Percentiles rank a stretch among this genome's conserved stretches.
Evolutionary conservation across 2,888 invertebrate species (phyloP).

Genomic region (Folsomia candida): DNA sequence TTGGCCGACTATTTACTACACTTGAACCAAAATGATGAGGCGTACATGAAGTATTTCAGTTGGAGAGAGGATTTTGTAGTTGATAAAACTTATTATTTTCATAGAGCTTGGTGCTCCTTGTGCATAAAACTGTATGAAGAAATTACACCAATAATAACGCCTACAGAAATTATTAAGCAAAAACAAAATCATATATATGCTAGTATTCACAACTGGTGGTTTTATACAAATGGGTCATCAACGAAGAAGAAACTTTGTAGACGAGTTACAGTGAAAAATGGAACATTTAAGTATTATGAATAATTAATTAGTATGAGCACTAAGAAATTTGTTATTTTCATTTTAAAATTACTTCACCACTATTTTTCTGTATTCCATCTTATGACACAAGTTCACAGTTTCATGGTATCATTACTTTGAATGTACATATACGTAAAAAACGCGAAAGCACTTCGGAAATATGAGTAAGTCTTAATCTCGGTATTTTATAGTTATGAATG

Average conservation of each 20-base stretch:
- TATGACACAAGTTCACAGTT: too few relatives aligned
- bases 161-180: too few relatives aligned
- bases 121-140: conserved; percentile 35
- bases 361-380: too few relatives aligned
- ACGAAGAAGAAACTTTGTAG: neutral
- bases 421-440: too few relatives aligned
- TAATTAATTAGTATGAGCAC: neutral
- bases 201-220: conserved; percentile 7
- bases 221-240: neutral
- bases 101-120: conserved; percentile 42
- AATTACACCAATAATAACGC: too few relatives aligned
- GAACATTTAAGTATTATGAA: neutral
- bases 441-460: too few relatives aligned
- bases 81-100: conserved; percentile 34
- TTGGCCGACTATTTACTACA: conserved; percentile 50
- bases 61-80: conserved; percentile 34
- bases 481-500: too few relatives aligned
- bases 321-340: too few relatives aligned
- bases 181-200: neutral
- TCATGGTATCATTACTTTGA: too few relatives aligned
- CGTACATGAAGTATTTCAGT: conserved; percentile 43
- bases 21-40: conserved; percentile 45
- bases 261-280: neutral
- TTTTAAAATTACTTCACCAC: too few relatives aligned
- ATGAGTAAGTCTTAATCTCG: too few relatives aligned